These are phyloP conservation scores for Saxidomus purpurata DNA, from an alignment of 1,140 invertebrate species.

Conservation along the genomic window DNA sequence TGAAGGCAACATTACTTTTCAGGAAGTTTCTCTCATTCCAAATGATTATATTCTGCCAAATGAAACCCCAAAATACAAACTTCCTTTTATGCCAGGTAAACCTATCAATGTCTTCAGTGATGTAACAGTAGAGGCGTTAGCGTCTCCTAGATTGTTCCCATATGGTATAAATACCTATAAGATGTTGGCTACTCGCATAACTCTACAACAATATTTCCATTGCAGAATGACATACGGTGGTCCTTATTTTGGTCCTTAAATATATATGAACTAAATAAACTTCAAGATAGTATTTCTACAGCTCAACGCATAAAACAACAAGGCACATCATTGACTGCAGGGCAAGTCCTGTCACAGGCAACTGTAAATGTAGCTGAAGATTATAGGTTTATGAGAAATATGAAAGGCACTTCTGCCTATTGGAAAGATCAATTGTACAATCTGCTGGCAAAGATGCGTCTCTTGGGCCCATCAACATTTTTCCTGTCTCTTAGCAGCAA, in stretches of 20 bases:
- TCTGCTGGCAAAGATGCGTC: background rate
- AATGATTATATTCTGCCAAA: background rate
- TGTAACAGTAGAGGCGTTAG: background rate
- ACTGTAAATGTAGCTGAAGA: background rate
- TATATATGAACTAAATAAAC: constrained; percentile 3
- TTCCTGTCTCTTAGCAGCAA: constrained; percentile 10
- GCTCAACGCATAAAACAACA: background rate
- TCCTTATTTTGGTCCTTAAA: background rate
- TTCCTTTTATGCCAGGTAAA: background rate
- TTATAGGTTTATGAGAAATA: background rate
- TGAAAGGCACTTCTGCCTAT: background rate
- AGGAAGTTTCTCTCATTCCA: background rate
- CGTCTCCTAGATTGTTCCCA: background rate
- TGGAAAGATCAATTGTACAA: background rate
- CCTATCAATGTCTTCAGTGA: background rate
- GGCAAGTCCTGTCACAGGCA: background rate
- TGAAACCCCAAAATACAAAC: background rate
- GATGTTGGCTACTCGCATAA: too few relatives aligned
- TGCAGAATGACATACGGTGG: constrained; percentile 1
- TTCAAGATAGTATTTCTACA: background rate
- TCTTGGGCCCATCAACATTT: constrained; percentile 27
- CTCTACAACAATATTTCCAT: background rate
- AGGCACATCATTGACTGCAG: background rate
- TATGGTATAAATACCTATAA: background rate
- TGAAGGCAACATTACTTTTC: background rate